Evolutionary conservation across 1,140 invertebrate genomes (phyloP), one percentile per base, ranked within the genome.

Genomic region (Ectropis grisescens): DNA sequence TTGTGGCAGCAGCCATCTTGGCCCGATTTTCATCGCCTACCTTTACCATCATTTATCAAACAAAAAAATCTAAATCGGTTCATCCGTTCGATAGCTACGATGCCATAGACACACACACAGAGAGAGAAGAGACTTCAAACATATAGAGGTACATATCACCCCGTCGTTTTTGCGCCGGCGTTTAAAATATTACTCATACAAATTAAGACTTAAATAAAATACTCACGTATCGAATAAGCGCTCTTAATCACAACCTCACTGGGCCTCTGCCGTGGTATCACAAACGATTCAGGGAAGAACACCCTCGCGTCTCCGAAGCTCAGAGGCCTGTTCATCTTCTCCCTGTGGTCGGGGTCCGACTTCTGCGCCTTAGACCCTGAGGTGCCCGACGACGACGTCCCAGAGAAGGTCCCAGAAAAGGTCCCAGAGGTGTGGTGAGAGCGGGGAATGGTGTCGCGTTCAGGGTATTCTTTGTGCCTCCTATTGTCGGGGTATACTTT

Each of bases 211-310:
- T n/a, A n/a, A 19, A 8, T 19, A 19, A 3, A 19, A 19, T 19
- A 74, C 72, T 71, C 23, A 78, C 72, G 69, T 66, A 78, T 74
- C 27, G 65, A 71, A 54, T 74, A 78, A 16, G 52, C 41, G 27
- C 43, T 68, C 27, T 65, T 71, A 11, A 72, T 56, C 4, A 72
- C 44, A 29, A 78, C 58, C 42, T 75, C 58, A 31, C 50, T 55
- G 25, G 3, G 70, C 33, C 67, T 49, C 49, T 69, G 69, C 10
- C 74, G 45, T 0, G 80, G 75, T 47, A 81, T 75, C 1, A 81
- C 68, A 16, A 81, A 81, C 0, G 76, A 79, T 36, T 82, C 76
- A 4, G 80, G 75, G 40, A 81, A 81, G 55, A 82, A 82, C 1
- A 80, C 76, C 33, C 76, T 60, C 12, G 72, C 72, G 33, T 81